phyloP scores from a whole-genome alignment of 2,888 invertebrate genomes.

The Ditylenchus weischeri region DNA sequence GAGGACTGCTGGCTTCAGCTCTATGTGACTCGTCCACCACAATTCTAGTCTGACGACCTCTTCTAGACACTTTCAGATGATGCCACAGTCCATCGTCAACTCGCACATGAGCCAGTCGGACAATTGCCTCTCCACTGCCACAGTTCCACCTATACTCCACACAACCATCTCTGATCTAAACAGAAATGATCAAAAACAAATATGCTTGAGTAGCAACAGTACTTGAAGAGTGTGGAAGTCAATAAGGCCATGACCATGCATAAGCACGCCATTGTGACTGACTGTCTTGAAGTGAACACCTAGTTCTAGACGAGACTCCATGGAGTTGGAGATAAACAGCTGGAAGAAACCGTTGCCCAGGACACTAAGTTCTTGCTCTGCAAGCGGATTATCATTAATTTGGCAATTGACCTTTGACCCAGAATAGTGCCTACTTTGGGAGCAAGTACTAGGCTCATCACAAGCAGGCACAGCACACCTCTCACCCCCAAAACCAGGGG shows the following conservation, averaged over 20 bases:
- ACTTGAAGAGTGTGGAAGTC: constrained; percentile 86
- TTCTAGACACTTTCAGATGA: constrained; percentile 73
- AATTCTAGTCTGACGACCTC: constrained; percentile 63
- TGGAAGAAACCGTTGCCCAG: constrained; percentile 78
- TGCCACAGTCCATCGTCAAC: constrained; percentile 81
- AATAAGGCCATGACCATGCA: constrained; percentile 79
- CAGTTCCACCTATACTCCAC: constrained; percentile 86
- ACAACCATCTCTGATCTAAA: constrained; percentile 73
- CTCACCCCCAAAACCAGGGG: constrained; percentile 34
- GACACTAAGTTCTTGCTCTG: constrained; percentile 68
- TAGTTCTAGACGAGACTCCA: constrained; percentile 77
- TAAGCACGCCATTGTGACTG: constrained; percentile 77
- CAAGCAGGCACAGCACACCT: constrained; percentile 39
- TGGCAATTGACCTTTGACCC: constrained; percentile 9
- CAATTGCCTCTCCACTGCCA: constrained; percentile 82
- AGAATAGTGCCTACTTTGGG: constrained; percentile 16
- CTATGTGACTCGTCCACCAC: constrained; percentile 58
- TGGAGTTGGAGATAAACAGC: constrained; percentile 65
- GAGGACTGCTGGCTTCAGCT: constrained; percentile 67
- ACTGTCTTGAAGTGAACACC: constrained; percentile 78
- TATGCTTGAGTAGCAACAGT: background rate
- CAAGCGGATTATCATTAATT: background rate
- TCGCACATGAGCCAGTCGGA: constrained; percentile 12
- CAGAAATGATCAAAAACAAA: constrained; percentile 8
- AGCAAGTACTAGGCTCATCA: constrained; percentile 30